phyloP scores from a whole-genome alignment of 2,113 vertebrate genomes.

The Cnemophilus loriae region DNA sequence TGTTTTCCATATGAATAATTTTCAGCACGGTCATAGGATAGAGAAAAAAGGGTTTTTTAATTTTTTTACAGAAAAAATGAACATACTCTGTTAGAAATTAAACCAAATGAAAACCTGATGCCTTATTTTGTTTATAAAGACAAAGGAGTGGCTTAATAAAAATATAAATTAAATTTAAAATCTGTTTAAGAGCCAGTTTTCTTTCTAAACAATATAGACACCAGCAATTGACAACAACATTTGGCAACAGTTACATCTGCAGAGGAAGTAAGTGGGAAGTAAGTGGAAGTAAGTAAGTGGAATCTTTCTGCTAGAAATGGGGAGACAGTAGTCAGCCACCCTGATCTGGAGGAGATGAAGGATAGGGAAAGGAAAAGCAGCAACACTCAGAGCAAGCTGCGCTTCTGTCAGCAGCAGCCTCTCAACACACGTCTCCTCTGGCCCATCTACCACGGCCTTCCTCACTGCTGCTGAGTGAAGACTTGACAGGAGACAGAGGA shows the following conservation, averaged over 20 bases:
- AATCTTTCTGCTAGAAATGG: not conserved
- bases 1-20: not conserved
- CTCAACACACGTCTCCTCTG: not conserved
- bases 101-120: not conserved
- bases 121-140: not conserved
- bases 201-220: no score
- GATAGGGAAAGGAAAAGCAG: not conserved
- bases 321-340: not conserved
- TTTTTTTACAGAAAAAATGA: not conserved
- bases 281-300: no score
- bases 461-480: not conserved
- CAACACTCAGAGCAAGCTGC: not conserved
- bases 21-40: not conserved
- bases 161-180: not conserved
- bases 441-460: not conserved
- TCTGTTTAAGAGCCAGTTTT: not conserved
- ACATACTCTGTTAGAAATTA: not conserved
- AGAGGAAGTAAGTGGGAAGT: not conserved
- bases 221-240: not conserved
- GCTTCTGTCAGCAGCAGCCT: constrained; percentile 1
- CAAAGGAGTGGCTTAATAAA: not conserved
- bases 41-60: not conserved
- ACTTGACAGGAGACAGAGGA: not conserved
- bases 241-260: no score
- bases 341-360: not conserved